Base-by-base conservation (phyloP, 1,140 invertebrate species). In the Drosophila sucinea region DNA sequence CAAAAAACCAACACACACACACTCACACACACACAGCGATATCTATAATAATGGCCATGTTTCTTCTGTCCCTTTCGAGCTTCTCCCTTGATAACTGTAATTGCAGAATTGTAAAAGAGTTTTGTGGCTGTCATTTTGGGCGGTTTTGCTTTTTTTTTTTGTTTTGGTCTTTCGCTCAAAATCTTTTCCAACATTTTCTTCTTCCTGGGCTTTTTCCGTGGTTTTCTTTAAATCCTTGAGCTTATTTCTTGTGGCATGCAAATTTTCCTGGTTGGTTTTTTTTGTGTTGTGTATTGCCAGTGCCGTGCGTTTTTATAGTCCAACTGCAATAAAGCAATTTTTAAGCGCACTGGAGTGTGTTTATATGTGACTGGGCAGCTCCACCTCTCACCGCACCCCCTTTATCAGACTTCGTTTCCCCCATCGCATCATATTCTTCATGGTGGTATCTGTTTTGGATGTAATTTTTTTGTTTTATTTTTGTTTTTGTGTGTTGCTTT, bases 261-360 rank as follows among this genome's bases (percentile, higher is more conserved):
- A 89, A 87, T 87, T 83, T 84, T 86, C 81, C 83, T 81, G 81
- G 77, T 60, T 86, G 69, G 62, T 44, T 27, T 41, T 61, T 63
- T 30, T 29, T 32, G 38, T 71, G 70, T 60, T 81, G 67, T 63
- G 58, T 35, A 10, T 51, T 56, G 2, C 66, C 67, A 41, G 40
- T 89, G 84, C 84, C 84, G 84, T 87, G 83, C 84, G 79, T 83
- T 87, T 87, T 87, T 87, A 87, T 87, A 89, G 79, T 89, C 83
- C 83, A 71, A 87, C 83, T 87, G 83, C 83, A 87, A 87, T 87
- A 87, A 87, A 87, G 83, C 83, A 87, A 87, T 87, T 87, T 87
- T 87, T 89, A 87, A 87, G 83, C 83, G 84, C 83, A 87, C 84
- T 87, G 83, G 83, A 87, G 83, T 87, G 83, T 87, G 83, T 87